Percentiles rank a stretch among this genome's conserved stretches.
Conservation (phyloP, 2,113 vertebrate species). For the Aythya baeri region DNA sequence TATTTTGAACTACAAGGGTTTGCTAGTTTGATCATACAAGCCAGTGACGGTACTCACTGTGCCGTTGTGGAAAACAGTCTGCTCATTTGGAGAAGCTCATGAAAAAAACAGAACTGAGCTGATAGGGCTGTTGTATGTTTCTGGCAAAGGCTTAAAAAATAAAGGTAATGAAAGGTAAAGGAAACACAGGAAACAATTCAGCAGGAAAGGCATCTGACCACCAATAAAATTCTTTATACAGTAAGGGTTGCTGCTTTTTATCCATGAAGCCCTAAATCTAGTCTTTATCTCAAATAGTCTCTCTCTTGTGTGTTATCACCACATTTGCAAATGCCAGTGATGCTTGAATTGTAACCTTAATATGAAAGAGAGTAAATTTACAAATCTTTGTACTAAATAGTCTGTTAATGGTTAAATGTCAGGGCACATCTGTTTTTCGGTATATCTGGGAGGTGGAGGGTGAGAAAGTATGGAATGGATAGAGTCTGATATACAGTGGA, state of each 20-base stretch:
- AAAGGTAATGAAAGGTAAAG: not conserved
- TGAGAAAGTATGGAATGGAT: not conserved
- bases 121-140: not conserved
- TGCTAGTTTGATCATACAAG: not conserved
- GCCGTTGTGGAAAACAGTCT: not conserved
- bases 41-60: not conserved
- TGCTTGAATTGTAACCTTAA: not conserved
- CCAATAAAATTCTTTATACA: not conserved
- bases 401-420: conserved; percentile 13
- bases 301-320: not conserved
- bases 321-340: not conserved
- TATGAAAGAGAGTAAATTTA: not conserved
- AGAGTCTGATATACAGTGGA: not conserved
- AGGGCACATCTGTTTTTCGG: conserved; percentile 19
- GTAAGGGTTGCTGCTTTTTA: not conserved
- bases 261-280: not conserved
- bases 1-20: not conserved
- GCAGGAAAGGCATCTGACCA: not conserved
- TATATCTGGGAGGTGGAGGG: not conserved
- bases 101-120: not conserved
- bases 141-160: not conserved
- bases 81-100: not conserved
- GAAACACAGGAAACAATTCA: not conserved
- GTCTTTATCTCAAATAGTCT: not conserved
- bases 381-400: not conserved